phyloP scores from a whole-genome alignment of 2,797 vertebrate species.

The Cottoperca gobio region DNA sequence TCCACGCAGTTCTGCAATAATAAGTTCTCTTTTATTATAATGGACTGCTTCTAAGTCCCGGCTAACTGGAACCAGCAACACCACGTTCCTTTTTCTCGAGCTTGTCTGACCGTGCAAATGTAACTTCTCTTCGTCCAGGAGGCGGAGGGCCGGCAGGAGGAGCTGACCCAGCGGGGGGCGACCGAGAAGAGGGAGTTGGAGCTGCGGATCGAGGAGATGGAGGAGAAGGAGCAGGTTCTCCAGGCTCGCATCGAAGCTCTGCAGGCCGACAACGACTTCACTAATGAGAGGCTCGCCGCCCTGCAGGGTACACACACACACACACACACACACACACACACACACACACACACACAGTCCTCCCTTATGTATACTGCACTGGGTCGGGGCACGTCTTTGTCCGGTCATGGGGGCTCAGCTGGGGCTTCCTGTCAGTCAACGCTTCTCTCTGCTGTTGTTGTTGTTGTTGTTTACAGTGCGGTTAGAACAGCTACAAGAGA shows the following conservation, averaged over 20 bases:
- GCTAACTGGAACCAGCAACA: no score
- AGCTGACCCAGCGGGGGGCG: constrained; percentile 93
- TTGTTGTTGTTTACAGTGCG: constrained; percentile 95
- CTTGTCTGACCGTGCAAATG: no score
- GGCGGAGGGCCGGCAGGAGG: constrained; percentile 94
- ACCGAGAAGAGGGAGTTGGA: constrained; percentile 95
- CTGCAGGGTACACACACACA: constrained; percentile 89
- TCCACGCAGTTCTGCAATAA: not conserved
- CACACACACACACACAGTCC: constrained; percentile 13
- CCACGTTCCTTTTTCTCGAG: no score
- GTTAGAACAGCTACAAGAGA: constrained; percentile 99
- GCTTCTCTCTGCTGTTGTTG: constrained; percentile 78
- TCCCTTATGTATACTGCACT: not conserved
- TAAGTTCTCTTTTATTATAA: no score
- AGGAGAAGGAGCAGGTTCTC: constrained; percentile 97
- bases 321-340: constrained; percentile 6
- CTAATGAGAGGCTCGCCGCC: constrained; percentile 94
- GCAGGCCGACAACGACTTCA: constrained; percentile 99
- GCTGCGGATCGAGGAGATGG: constrained; percentile 96
- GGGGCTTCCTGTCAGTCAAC: constrained; percentile 42
- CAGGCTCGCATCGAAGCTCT: constrained; percentile 98
- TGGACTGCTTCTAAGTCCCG: no score
- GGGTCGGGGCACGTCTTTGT: not conserved
- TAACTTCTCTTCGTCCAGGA: constrained; percentile 73
- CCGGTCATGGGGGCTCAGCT: not conserved